A percentile compares a stretch with the other conserved stretches of the same genome.
phyloP scores from a whole-genome alignment of 2,888 invertebrate species.

The Fragum sueziense region DNA sequence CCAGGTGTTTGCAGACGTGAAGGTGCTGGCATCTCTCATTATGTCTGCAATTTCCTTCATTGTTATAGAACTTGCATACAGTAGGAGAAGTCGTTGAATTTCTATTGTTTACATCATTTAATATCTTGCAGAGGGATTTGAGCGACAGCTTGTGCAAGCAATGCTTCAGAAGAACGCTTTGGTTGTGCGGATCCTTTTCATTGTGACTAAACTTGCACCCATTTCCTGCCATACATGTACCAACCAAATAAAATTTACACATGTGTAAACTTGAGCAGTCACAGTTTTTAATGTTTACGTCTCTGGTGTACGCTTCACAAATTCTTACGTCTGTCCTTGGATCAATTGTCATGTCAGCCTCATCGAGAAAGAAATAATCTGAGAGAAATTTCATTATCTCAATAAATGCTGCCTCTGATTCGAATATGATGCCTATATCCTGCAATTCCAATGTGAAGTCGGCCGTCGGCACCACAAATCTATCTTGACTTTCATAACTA shows the following conservation, averaged over 20 bases:
- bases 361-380: neutral
- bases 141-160: neutral
- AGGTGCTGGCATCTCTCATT: constrained; percentile 22
- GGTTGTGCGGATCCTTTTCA: neutral
- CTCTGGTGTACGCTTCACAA: neutral
- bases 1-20: constrained; percentile 34
- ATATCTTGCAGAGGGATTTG: neutral
- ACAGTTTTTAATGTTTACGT: neutral
- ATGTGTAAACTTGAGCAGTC: constrained; percentile 25
- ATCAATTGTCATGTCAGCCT: neutral
- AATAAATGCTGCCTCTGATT: neutral
- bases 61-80: constrained; percentile 46
- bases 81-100: constrained; percentile 32
- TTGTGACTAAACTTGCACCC: constrained; percentile 19
- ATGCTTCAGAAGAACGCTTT: neutral
- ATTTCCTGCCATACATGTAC: neutral
- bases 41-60: constrained; percentile 24
- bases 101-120: constrained; percentile 17
- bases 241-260: constrained; percentile 25
- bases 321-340: constrained; percentile 2
- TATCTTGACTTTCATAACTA: neutral
- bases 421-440: neutral
- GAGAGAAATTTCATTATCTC: neutral
- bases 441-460: neutral
- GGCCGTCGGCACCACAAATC: neutral